Percentiles rank a stretch among this genome's conserved stretches.
Evolutionary conservation across 2,888 invertebrate species (phyloP).

Genomic region (Drosophila crucigera): DNA sequence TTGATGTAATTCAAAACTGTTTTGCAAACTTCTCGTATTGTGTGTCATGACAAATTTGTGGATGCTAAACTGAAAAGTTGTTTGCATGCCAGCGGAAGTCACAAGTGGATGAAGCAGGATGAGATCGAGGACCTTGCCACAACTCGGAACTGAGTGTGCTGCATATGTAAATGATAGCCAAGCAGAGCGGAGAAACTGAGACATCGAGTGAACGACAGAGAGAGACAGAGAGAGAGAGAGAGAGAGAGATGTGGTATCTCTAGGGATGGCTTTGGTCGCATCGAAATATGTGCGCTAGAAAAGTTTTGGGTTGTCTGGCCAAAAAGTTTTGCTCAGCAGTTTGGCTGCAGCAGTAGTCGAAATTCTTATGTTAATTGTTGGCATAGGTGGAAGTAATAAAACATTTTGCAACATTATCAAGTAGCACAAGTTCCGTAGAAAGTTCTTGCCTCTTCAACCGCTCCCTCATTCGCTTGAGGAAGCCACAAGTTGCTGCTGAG

Average conservation of each 20-base stretch:
- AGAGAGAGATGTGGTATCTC: background rate
- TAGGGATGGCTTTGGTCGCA: constrained; percentile 37
- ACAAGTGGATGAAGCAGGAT: constrained; percentile 26
- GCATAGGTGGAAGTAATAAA: constrained; percentile 79
- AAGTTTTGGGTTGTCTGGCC: constrained; percentile 63
- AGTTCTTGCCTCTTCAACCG: background rate
- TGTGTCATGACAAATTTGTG: constrained; percentile 72
- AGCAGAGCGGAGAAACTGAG: background rate
- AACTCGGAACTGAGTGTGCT: constrained; percentile 14
- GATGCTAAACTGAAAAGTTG: constrained; percentile 58
- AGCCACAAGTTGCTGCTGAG: constrained; percentile 3
- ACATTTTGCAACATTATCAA: constrained; percentile 75
- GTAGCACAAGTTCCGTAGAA: constrained; percentile 48
- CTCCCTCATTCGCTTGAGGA: background rate
- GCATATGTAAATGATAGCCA: constrained; percentile 59
- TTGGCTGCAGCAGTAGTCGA: constrained; percentile 35
- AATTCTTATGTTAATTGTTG: constrained; percentile 77
- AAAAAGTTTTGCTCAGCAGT: constrained; percentile 49
- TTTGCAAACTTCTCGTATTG: constrained; percentile 45
- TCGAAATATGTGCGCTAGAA: constrained; percentile 38
- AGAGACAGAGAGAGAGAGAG: background rate
- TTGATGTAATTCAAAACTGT: constrained; percentile 69
- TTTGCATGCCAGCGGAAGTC: constrained; percentile 48
- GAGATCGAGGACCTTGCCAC: background rate
- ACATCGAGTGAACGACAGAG: background rate